Evolutionary conservation across 2,888 invertebrate genomes (phyloP).

Genomic region (Caenorhabditis sp.): DNA sequence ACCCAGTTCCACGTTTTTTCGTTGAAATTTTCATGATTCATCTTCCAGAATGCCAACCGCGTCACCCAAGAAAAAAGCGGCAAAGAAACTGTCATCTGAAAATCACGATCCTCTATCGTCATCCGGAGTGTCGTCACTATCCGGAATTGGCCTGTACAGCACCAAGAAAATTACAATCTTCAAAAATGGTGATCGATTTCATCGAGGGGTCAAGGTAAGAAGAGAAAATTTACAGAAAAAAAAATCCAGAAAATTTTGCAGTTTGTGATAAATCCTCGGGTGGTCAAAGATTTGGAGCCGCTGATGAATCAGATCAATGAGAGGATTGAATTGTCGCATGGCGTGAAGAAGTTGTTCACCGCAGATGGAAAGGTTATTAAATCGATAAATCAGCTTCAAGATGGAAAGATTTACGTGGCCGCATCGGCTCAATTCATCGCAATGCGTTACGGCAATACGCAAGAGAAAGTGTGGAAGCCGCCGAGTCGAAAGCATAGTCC

Average conservation of each 20-base stretch:
- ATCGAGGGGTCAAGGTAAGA: constrained; percentile 37
- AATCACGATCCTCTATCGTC: constrained; percentile 36
- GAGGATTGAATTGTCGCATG: constrained; percentile 35
- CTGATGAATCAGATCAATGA: constrained; percentile 41
- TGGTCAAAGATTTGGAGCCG: constrained; percentile 34
- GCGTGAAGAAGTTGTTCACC: constrained; percentile 36
- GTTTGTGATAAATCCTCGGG: constrained; percentile 43
- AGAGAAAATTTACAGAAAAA: neutral
- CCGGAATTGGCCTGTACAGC: constrained; percentile 29
- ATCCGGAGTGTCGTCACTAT: constrained; percentile 42
- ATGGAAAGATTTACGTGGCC: constrained; percentile 44
- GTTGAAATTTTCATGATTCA: too few species aligned
- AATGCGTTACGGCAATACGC: constrained; percentile 34
- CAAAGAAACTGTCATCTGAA: constrained; percentile 10
- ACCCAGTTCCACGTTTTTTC: too few species aligned
- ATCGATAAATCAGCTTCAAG: constrained; percentile 31
- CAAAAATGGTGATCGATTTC: constrained; percentile 41
- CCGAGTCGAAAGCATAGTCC: constrained; percentile 42
- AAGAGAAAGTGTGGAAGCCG: constrained; percentile 39
- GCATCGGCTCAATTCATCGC: constrained; percentile 39
- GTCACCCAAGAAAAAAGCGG: constrained; percentile 14
- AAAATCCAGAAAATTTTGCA: constrained; percentile 5
- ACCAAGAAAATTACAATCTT: constrained; percentile 34
- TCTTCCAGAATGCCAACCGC: neutral
- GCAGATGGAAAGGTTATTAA: constrained; percentile 30